Conservation (phyloP, 2,113 vertebrate species). For the Callochromis pleurospilus region DNA sequence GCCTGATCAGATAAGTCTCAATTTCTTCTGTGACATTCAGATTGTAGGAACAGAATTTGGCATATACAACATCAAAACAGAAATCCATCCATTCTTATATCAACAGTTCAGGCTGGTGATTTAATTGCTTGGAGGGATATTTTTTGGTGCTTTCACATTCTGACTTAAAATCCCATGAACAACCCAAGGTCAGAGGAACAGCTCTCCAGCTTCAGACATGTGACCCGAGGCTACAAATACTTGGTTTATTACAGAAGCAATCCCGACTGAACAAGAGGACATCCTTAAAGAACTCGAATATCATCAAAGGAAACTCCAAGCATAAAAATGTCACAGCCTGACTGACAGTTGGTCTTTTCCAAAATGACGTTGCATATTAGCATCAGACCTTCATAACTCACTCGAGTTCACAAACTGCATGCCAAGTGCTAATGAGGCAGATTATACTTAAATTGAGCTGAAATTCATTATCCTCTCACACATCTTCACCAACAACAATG, state of each 20-base stretch:
- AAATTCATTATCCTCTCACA: not conserved
- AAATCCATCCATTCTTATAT: not conserved
- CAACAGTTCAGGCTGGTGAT: not conserved
- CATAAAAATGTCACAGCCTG: not conserved
- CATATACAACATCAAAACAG: not conserved
- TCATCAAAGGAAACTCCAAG: not conserved
- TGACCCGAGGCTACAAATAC: not conserved
- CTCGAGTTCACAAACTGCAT: not conserved
- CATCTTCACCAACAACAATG: not conserved
- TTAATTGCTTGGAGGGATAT: not conserved
- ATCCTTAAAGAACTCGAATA: not conserved
- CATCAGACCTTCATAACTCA: not conserved
- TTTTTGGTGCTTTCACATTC: not conserved
- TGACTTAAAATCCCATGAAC: not conserved
- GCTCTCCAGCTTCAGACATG: not conserved
- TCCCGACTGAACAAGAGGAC: not conserved
- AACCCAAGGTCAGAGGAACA: not conserved
- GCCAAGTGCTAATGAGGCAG: not conserved
- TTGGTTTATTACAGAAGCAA: not conserved
- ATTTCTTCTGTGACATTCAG: not conserved
- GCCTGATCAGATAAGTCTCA: not conserved
- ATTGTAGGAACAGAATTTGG: not conserved
- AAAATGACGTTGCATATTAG: not conserved
- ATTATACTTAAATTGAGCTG: not conserved
- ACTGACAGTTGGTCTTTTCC: not conserved